These are phyloP conservation scores for Coptotermes formosanus DNA, from an alignment of 1,140 invertebrate species.

Conservation along the genomic window DNA sequence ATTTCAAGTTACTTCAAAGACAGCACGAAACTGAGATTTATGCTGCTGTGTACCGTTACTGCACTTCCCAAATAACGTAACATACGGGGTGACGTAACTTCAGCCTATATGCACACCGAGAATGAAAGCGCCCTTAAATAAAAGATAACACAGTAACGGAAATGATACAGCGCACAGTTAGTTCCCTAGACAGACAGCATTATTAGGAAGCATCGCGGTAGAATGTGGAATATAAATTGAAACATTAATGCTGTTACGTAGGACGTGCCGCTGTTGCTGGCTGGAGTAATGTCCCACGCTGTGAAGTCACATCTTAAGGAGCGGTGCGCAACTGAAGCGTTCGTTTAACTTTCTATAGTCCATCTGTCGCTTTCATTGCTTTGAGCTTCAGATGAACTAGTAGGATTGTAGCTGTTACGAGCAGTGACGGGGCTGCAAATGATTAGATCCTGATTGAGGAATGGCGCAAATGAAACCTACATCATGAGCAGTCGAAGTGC, in stretches of 20 bases:
- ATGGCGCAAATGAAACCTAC: too few species aligned
- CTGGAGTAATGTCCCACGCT: background rate
- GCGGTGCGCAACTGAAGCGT: background rate
- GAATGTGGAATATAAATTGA: constrained; percentile 12
- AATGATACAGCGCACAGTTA: background rate
- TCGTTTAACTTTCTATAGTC: background rate
- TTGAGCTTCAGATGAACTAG: background rate
- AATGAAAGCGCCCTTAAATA: background rate
- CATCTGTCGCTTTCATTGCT: constrained; percentile 8
- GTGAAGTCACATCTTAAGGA: background rate
- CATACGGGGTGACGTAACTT: background rate
- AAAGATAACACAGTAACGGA: background rate
- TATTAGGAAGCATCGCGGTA: background rate
- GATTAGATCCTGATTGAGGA: background rate
- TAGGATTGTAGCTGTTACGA: background rate
- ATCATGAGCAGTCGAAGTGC: too few species aligned
- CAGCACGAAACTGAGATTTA: too few species aligned
- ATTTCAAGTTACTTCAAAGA: too few species aligned
- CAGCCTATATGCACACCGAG: background rate
- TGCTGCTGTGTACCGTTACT: too few species aligned
- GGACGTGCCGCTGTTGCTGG: background rate
- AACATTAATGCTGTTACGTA: background rate
- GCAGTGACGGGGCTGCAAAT: background rate
- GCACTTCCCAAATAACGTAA: too few species aligned
- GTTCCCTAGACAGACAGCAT: background rate